These are phyloP conservation scores for Eriocheir sinensis DNA, from an alignment of 1,140 invertebrate species.

Conservation along the genomic window DNA sequence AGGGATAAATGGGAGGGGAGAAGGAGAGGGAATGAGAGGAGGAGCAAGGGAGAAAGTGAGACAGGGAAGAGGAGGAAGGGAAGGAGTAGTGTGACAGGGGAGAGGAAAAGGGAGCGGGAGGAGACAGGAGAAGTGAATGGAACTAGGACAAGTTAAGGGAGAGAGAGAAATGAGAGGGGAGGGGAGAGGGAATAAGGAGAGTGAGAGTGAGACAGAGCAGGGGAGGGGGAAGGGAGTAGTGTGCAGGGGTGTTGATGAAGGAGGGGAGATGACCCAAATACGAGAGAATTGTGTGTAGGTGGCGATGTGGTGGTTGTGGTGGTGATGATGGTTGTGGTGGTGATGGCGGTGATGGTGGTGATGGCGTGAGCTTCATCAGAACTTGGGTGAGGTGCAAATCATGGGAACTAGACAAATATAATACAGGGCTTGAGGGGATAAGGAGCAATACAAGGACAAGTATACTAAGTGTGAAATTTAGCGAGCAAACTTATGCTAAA, in stretches of 20 bases:
- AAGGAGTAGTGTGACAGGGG: background rate
- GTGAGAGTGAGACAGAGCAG: background rate
- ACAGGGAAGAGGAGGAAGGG: background rate
- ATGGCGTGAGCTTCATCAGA: no score
- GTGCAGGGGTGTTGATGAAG: background rate
- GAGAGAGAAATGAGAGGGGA: background rate
- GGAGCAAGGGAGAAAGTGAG: background rate
- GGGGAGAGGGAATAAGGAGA: background rate
- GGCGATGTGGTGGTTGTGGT: no score
- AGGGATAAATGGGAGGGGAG: background rate
- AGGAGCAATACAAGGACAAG: no score
- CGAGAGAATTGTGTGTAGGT: no score
- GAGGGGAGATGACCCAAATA: background rate
- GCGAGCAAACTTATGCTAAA: no score
- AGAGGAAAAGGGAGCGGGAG: background rate
- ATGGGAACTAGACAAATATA: no score
- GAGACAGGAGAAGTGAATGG: background rate
- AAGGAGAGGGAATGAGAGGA: background rate
- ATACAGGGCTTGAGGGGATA: no score
- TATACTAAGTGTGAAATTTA: no score
- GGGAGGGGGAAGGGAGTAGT: background rate
- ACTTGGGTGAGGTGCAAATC: no score
- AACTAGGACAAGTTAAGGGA: background rate
- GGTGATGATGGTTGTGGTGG: no score
- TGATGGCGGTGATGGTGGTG: no score